Base-by-base conservation (phyloP, 2,797 vertebrate species). In the Onychomys arenicola region DNA sequence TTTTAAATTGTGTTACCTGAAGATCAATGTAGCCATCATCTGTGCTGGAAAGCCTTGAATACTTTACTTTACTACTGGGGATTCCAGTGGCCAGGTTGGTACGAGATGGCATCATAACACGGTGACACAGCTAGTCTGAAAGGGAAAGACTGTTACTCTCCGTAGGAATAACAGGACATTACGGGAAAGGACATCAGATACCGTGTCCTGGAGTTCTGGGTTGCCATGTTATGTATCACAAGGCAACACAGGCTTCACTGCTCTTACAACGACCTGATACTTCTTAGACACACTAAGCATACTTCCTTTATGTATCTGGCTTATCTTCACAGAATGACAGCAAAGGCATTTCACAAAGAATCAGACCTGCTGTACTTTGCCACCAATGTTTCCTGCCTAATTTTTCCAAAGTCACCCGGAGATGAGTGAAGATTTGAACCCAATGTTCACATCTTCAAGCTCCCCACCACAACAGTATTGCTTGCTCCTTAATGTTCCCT, bases 11-110 rank as follows among this genome's bases (percentile, higher is more conserved):
- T n/a, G n/a, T 67, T 96, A 99, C 99, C 99, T 99, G 99, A 95
- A 99, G 98, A 96, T 99, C 99, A 37, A 99, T 99, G 98, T 99
- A 99, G 29, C 99, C 99, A 92, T 99, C 99, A 7, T 99, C 99
- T 5, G 99, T 99, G 96, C 98, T 99, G 49, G 99, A 98, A 69
- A 99, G 98, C 97, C 99, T 99, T 78, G 99, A 99, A 97, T 99
- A 99, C 87, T 99, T 99, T 8, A 99, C 99, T 97, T 99, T 99
- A 98, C 98, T 99, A 91, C 96, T 99, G 29, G 99, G 98, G 43
- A 98, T 97, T 59, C 98, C 99, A 97, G 98, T 96, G 34, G 99
- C 97, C 40, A 99, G 98, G 1, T 98, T 98, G 91, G 98, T 99
- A 52, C 99, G 98, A 4, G 99, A 99, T 0, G 99, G 99, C 99